phyloP scores from a whole-genome alignment of 2,888 invertebrate genomes.

The Cheilosia pagana region DNA sequence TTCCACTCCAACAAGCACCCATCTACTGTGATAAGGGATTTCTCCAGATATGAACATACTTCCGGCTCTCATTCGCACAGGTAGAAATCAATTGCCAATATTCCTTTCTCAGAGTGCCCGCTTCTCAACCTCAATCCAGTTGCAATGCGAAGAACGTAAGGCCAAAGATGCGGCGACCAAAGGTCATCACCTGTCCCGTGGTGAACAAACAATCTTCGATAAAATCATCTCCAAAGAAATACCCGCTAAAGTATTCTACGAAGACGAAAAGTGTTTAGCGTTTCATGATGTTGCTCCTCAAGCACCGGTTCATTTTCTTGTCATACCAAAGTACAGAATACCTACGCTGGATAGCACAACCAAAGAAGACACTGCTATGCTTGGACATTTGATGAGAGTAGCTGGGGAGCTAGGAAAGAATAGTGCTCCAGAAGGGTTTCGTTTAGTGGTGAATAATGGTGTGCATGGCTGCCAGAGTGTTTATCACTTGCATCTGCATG shows the following conservation, averaged over 20 bases:
- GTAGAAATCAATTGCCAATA: not conserved
- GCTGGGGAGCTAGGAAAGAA: conserved; percentile 88
- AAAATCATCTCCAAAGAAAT: conserved; percentile 91
- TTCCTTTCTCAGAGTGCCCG: not conserved
- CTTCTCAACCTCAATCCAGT: conserved; percentile 31
- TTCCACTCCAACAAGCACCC: no score
- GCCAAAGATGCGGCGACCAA: conserved; percentile 61
- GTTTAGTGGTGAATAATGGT: conserved; percentile 92
- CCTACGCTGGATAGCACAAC: conserved; percentile 86
- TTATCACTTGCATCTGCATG: conserved; percentile 92
- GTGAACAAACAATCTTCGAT: conserved; percentile 85
- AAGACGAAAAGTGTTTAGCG: conserved; percentile 91
- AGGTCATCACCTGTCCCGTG: conserved; percentile 50
- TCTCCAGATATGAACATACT: conserved; percentile 38
- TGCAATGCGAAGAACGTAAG: conserved; percentile 53
- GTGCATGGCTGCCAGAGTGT: conserved; percentile 92
- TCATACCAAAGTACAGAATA: conserved; percentile 91
- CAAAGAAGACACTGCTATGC: conserved; percentile 86
- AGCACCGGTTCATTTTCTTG: conserved; percentile 93
- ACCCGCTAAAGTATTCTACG: conserved; percentile 91
- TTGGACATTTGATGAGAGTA: conserved; percentile 89
- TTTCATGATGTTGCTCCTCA: conserved; percentile 92
- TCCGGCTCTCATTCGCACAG: not conserved
- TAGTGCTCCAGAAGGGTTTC: conserved; percentile 88
- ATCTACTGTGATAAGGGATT: not conserved